Conservation (phyloP, 2,888 invertebrate genomes). For the Drosophila fulvimacula region DNA sequence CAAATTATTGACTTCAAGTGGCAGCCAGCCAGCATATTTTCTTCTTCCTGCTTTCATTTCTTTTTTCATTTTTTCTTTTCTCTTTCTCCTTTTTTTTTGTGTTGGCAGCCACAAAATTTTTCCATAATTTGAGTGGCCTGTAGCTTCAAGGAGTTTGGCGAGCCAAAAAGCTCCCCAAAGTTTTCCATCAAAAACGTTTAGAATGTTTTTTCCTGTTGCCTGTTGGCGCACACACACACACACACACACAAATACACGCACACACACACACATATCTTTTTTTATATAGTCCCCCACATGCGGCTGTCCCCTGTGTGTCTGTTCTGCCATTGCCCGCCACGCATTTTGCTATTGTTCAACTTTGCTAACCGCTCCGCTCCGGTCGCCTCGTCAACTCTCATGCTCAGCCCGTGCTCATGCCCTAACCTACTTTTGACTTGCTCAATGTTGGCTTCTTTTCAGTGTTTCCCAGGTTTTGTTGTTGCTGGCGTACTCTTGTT, state of each 20-base stretch:
- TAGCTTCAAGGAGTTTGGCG: slow-evolving; percentile 55
- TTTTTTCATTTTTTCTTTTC: background rate
- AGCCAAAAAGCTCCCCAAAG: slow-evolving; percentile 62
- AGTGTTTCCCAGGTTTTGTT: slow-evolving; percentile 49
- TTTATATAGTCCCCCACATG: slow-evolving; percentile 46
- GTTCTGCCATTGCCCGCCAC: slow-evolving; percentile 46
- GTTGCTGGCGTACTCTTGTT: slow-evolving; percentile 40
- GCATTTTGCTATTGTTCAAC: slow-evolving; percentile 76
- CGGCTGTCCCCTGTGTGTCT: slow-evolving; percentile 39
- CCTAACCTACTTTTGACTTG: slow-evolving; percentile 73
- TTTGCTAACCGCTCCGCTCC: slow-evolving; percentile 28
- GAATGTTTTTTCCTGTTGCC: slow-evolving; percentile 71
- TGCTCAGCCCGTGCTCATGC: slow-evolving; percentile 12
- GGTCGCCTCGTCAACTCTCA: background rate
- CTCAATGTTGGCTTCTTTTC: slow-evolving; percentile 70
- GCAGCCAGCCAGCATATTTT: slow-evolving; percentile 54
- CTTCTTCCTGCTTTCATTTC: slow-evolving; percentile 6
- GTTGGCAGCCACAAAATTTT: slow-evolving; percentile 48
- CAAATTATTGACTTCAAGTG: slow-evolving; percentile 59
- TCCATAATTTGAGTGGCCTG: slow-evolving; percentile 60
- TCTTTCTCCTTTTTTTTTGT: background rate
- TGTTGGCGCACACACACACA: slow-evolving; percentile 55
- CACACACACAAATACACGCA: slow-evolving; percentile 4
- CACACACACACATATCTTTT: slow-evolving; percentile 11
- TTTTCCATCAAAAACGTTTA: slow-evolving; percentile 73